phyloP scores from a whole-genome alignment of 2,888 invertebrate genomes.

The Pantelozetes paolii region DNA sequence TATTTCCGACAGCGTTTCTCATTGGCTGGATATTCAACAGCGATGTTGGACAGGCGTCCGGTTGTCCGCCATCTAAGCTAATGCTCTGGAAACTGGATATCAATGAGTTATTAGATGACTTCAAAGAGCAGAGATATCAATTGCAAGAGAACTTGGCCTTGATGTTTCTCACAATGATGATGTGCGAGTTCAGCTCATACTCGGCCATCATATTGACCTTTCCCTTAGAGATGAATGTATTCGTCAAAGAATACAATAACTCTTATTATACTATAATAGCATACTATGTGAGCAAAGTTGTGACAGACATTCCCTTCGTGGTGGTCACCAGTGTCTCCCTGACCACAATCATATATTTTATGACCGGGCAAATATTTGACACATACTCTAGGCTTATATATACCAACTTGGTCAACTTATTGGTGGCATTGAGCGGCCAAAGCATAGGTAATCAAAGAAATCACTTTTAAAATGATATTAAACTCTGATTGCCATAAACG shows the following conservation, averaged over 20 bases:
- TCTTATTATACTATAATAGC: constrained; percentile 26
- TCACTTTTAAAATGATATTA: no score
- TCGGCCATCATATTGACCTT: constrained; percentile 5
- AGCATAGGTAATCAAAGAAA: constrained; percentile 28
- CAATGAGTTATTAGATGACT: constrained; percentile 5
- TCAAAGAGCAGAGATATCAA: background rate
- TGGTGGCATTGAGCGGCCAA: constrained; percentile 35
- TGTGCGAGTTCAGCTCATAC: constrained; percentile 25
- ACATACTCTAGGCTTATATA: background rate
- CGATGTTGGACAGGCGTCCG: constrained; percentile 3
- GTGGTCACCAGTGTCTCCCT: background rate
- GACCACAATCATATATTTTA: constrained; percentile 1
- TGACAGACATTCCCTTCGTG: constrained; percentile 31
- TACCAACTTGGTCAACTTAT: background rate
- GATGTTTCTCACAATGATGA: constrained; percentile 17
- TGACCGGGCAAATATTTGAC: constrained; percentile 37
- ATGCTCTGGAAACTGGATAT: constrained; percentile 31
- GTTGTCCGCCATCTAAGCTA: constrained; percentile 37
- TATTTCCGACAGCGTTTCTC: constrained; percentile 25
- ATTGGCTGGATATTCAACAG: constrained; percentile 16
- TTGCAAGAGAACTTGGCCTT: constrained; percentile 36
- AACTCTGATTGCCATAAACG: background rate
- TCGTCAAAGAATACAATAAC: constrained; percentile 28
- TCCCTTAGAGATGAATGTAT: constrained; percentile 27
- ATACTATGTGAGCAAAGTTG: constrained; percentile 32